A percentile compares a stretch with the other conserved stretches of the same genome.
Conservation (phyloP, 2,113 vertebrate species). For the Pheucticus melanocephalus region DNA sequence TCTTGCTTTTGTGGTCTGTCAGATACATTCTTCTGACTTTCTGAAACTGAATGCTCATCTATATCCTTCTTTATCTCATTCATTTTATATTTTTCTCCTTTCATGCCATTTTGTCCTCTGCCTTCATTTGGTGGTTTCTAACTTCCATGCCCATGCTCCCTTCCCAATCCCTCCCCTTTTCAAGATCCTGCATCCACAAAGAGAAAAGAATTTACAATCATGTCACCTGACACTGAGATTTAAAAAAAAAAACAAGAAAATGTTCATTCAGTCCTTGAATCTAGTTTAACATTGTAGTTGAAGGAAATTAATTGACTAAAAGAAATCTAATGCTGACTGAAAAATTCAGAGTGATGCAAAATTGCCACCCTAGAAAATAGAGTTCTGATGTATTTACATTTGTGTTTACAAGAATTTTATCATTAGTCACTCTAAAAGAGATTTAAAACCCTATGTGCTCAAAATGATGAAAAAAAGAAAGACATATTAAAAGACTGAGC, state of each 20-base stretch:
- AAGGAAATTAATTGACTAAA: not conserved
- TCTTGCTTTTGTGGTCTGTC: not conserved
- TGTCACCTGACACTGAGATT: not conserved
- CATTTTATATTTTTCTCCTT: not conserved
- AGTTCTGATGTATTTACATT: not conserved
- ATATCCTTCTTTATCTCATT: not conserved
- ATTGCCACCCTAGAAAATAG: not conserved
- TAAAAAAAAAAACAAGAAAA: not conserved
- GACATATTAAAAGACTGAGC: not conserved
- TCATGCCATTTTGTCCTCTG: not conserved
- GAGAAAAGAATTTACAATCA: not conserved
- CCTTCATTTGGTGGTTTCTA: not conserved
- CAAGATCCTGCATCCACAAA: not conserved
- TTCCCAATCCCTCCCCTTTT: not conserved
- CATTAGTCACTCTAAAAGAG: not conserved
- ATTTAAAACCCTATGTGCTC: not conserved
- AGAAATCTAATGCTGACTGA: not conserved
- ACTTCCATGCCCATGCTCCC: fast-evolving
- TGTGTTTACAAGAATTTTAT: not conserved
- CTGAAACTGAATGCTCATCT: not conserved
- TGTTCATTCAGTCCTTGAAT: not conserved
- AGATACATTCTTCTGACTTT: not conserved
- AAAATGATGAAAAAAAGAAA: not conserved
- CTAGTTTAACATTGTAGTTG: not conserved
- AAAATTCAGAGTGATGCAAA: not conserved